A percentile compares a stretch with the other conserved stretches of the same genome.
These are phyloP conservation scores for Somateria mollissima DNA, from an alignment of 2,797 vertebrate species.

Conservation along the genomic window DNA sequence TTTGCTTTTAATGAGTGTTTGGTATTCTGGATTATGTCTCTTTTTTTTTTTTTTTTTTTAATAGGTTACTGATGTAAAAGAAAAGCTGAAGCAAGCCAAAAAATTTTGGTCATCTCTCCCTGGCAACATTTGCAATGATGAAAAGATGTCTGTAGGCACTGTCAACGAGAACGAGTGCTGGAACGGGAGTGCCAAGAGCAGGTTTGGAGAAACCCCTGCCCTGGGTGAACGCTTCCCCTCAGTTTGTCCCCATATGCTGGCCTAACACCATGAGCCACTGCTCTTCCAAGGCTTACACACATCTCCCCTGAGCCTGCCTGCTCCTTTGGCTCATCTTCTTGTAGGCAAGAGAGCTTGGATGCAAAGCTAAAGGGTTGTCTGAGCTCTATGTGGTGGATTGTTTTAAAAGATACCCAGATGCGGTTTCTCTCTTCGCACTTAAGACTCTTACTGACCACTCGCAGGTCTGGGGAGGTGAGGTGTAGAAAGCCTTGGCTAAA, in stretches of 20 bases:
- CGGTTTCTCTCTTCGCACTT: not conserved
- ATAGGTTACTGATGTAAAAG: conserved; percentile 94
- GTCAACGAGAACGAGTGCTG: conserved; percentile 90
- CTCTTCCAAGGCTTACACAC: not conserved
- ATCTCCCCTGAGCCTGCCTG: accelerated
- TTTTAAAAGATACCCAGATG: not conserved
- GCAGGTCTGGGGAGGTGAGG: not conserved
- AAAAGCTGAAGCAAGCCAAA: conserved; percentile 94
- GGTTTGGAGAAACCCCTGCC: conserved; percentile 73
- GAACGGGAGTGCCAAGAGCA: conserved; percentile 96
- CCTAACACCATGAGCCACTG: not conserved
- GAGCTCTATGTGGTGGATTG: accelerated
- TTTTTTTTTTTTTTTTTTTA: not conserved
- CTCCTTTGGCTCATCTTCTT: not conserved
- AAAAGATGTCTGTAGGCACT: conserved; percentile 84
- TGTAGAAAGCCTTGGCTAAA: not conserved
- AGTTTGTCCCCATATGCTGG: accelerated
- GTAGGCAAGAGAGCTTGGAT: not conserved
- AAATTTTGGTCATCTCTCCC: conserved; percentile 98
- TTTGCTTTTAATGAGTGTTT: not conserved
- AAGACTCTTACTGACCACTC: not conserved
- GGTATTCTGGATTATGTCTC: conserved; percentile 33
- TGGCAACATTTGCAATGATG: conserved; percentile 88
- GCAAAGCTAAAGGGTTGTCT: not conserved
- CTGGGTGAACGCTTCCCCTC: not conserved